phyloP scores from a whole-genome alignment of 30 jellyfish, hydroid and myxozoan genomes.

The Aurelia coerulea region DNA sequence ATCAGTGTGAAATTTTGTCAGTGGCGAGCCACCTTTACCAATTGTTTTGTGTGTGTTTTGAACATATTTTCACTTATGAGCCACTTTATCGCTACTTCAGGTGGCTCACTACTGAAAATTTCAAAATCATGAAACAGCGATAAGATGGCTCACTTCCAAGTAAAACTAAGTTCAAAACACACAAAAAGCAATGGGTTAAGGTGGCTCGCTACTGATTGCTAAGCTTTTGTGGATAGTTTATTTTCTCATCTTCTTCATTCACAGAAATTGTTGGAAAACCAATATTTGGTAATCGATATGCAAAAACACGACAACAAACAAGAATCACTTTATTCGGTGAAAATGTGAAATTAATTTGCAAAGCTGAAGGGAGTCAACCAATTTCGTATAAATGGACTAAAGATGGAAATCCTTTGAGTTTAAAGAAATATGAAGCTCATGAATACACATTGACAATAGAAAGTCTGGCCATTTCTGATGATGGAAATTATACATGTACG shows the following conservation, averaged over 20 bases:
- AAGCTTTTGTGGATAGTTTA: too few relatives aligned
- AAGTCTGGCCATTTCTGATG: constrained; percentile 47
- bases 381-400: constrained; percentile 59
- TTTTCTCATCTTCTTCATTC: background rate
- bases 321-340: constrained; percentile 17
- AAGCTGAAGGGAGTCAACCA: constrained; percentile 55
- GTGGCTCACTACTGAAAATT: too few relatives aligned
- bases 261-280: constrained; percentile 55
- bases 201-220: too few relatives aligned
- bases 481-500: constrained; percentile 81
- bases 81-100: too few relatives aligned
- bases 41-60: too few relatives aligned
- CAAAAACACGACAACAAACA: background rate
- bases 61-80: too few relatives aligned
- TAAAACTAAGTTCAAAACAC: too few relatives aligned
- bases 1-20: too few relatives aligned
- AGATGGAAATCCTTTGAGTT: constrained; percentile 39
- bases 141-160: too few relatives aligned
- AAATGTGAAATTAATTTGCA: constrained; percentile 16
- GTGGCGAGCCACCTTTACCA: too few relatives aligned
- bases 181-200: too few relatives aligned
- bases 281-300: background rate
- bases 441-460: constrained; percentile 47
- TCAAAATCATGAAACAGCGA: too few relatives aligned
- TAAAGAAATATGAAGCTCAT: constrained; percentile 4